phyloP scores from a whole-genome alignment of 1,140 invertebrate species.

The Drosophila ananassae region DNA sequence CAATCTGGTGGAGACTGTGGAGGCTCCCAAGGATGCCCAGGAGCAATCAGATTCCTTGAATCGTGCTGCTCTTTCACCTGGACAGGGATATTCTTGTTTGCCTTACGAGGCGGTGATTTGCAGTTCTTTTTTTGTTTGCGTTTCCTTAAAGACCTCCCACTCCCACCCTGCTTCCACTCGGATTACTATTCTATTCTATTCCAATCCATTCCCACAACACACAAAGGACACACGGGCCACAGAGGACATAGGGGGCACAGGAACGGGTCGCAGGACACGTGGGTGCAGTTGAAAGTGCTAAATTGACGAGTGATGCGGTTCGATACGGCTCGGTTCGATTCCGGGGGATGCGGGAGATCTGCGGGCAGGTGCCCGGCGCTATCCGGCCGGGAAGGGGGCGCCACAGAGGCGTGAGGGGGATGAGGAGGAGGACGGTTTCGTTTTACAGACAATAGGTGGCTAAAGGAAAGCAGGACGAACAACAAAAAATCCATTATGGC shows the following conservation, averaged over 20 bases:
- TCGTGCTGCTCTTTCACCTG: slow-evolving; percentile 12
- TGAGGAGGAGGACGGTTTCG: slow-evolving; percentile 37
- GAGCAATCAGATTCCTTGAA: slow-evolving; percentile 7
- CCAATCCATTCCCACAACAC: slow-evolving; percentile 25
- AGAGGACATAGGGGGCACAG: not conserved
- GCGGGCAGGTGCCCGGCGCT: no score
- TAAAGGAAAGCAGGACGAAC: slow-evolving; percentile 7
- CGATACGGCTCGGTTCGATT: slow-evolving; percentile 13
- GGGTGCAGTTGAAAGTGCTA: slow-evolving; percentile 44
- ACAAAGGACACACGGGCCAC: not conserved
- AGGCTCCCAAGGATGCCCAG: no score
- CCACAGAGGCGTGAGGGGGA: not conserved
- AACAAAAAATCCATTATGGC: slow-evolving; percentile 61
- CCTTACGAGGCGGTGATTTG: slow-evolving; percentile 15
- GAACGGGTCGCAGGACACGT: slow-evolving; percentile 3
- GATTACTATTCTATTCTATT: not conserved
- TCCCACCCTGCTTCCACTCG: not conserved
- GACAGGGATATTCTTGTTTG: slow-evolving; percentile 7
- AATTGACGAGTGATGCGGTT: slow-evolving; percentile 44
- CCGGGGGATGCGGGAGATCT: not conserved
- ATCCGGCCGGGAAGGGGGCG: no score
- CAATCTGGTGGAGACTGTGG: not conserved
- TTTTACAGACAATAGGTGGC: slow-evolving; percentile 69
- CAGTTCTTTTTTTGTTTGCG: not conserved
- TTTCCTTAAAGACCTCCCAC: slow-evolving; percentile 3